phyloP scores from a whole-genome alignment of 2,113 vertebrate species.

The Hippolais icterina region DNA sequence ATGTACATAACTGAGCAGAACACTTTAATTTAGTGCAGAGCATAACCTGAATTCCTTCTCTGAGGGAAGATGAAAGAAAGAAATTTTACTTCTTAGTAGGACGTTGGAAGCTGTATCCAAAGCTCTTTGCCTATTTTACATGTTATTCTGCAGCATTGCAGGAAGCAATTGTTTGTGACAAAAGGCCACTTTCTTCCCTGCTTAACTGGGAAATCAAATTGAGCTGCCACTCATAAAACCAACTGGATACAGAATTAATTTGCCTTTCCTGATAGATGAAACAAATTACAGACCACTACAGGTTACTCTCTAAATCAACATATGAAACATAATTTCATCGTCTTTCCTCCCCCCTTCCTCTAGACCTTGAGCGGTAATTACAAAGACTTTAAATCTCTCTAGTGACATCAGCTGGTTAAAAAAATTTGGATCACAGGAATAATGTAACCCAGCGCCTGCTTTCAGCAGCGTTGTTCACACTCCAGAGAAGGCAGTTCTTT shows the following conservation, averaged over 20 bases:
- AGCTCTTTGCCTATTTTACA: conserved; percentile 54
- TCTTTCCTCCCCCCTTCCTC: not conserved
- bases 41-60: conserved; percentile 67
- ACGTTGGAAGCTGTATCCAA: conserved; percentile 41
- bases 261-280: conserved; percentile 41
- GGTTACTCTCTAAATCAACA: conserved; percentile 42
- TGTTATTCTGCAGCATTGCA: conserved; percentile 45
- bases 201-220: conserved; percentile 52
- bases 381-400: conserved; percentile 68
- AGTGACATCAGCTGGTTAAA: conserved; percentile 72
- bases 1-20: conserved; percentile 50
- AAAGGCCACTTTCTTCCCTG: conserved; percentile 40
- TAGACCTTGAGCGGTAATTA: conserved; percentile 69
- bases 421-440: conserved; percentile 70
- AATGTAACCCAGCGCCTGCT: conserved; percentile 49
- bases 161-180: conserved; percentile 65
- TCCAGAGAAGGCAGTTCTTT: conserved; percentile 37
- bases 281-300: conserved; percentile 38
- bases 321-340: conserved; percentile 56
- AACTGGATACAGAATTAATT: conserved; percentile 48
- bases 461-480: conserved; percentile 35
- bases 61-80: conserved; percentile 61
- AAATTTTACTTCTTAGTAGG: conserved; percentile 51
- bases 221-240: conserved; percentile 61
- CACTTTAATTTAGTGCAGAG: conserved; percentile 55